phyloP scores from a whole-genome alignment of 2,113 vertebrate species.

The Leucosticte australis region DNA sequence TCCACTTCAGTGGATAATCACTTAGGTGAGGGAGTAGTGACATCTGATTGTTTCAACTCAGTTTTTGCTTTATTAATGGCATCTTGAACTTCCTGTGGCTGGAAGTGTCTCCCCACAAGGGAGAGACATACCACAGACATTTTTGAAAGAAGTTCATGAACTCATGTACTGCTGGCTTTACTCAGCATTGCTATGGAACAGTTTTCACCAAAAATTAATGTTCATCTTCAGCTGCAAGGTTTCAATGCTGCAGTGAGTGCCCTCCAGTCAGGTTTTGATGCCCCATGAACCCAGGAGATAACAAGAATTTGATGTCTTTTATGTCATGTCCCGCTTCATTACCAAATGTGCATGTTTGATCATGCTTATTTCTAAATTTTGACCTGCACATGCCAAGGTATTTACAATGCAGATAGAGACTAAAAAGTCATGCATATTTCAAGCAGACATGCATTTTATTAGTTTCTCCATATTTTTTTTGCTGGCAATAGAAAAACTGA shows the following conservation, averaged over 20 bases:
- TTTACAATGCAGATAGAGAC: not conserved
- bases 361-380: not conserved
- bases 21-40: not conserved
- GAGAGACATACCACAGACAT: not conserved
- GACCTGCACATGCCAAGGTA: not conserved
- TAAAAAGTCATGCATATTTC: not conserved
- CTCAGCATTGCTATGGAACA: rapidly evolving
- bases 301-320: not conserved
- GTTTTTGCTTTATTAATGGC: not conserved
- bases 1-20: not conserved
- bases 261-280: not conserved
- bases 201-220: not conserved
- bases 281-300: not conserved
- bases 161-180: not conserved
- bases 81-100: not conserved
- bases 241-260: not conserved
- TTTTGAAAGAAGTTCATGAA: not conserved
- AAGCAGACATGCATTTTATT: not conserved
- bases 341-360: not conserved
- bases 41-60: not conserved
- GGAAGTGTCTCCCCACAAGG: rapidly evolving
- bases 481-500: not conserved
- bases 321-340: not conserved
- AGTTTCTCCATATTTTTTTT: not conserved
- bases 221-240: not conserved